Percentiles rank a stretch among this genome's conserved stretches.
Conservation (phyloP, 2,113 vertebrate species). For the Polyodon spathula region DNA sequence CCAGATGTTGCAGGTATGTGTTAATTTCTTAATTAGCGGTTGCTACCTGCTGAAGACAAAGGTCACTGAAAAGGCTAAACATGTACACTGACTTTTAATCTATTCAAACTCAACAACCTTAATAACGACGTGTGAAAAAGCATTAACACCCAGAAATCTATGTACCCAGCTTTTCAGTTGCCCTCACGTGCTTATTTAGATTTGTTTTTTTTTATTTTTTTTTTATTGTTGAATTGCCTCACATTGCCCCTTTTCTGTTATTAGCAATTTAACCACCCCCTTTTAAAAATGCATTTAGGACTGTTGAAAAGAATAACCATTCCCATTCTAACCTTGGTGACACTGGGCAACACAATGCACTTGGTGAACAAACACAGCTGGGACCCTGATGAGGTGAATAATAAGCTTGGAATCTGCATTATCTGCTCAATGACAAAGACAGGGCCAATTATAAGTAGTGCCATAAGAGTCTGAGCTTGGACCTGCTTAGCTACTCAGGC, state of each 20-base stretch:
- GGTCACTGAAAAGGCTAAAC: too few species aligned
- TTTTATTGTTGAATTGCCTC: conserved; percentile 26
- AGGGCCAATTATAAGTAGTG: conserved; percentile 20
- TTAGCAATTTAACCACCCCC: neutral
- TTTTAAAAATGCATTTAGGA: neutral
- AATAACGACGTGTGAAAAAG: too few species aligned
- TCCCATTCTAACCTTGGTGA: conserved; percentile 16
- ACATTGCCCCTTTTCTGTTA: conserved; percentile 45
- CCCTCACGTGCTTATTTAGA: too few species aligned
- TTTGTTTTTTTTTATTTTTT: too few species aligned
- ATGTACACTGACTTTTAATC: too few species aligned
- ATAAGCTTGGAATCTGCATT: conserved; percentile 47
- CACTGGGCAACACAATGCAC: conserved; percentile 46
- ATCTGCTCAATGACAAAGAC: conserved; percentile 20
- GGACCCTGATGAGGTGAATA: conserved; percentile 42
- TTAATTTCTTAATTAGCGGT: too few species aligned
- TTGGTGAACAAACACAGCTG: conserved; percentile 59
- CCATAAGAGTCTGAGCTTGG: conserved; percentile 16
- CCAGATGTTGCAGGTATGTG: too few species aligned
- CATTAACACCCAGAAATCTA: too few species aligned
- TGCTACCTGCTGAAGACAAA: too few species aligned
- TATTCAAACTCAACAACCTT: too few species aligned
- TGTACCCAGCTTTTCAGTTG: too few species aligned
- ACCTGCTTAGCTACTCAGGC: conserved; percentile 21
- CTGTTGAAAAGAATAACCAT: conserved; percentile 4